Evolutionary conservation across 2,888 invertebrate genomes (phyloP), one percentile per base, ranked within the genome.

Genomic region (Macrophya alboannulata): DNA sequence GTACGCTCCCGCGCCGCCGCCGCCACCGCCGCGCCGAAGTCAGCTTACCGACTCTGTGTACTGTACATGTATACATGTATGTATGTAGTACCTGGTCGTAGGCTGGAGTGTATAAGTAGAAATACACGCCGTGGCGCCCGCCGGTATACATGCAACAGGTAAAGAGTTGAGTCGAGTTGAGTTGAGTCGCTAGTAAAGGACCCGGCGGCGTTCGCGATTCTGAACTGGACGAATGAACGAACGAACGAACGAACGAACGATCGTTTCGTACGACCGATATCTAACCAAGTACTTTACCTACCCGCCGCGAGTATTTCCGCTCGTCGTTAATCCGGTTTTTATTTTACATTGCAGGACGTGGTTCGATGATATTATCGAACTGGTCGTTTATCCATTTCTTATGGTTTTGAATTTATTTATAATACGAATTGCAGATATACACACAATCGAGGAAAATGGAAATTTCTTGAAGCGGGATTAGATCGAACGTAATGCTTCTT

Each of bases 81-180:
- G 25, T 55, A 77, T 25, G 10, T 45, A 51, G 25, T 51, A n/a
- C 76, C 12, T 51, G 25, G 12, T 31, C 31, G 48, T 51, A 6
- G 17, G 51, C 77, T 21, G 55, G 9, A 77, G 21, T 77, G 51
- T 77, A 37, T 37, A 17, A 31, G 62, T 77, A 40, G 81, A 81
- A 59, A 65, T 59, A 81, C 81, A 81, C 65, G 81, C 59, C 59
- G 62, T 81, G 59, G 81, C 81, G 81, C 62, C 81, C 81, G 62
- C 31, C 77, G 77, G 31, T 55, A 74, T 77, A 37, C n/a, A 45
- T 81, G 81, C 81, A 81, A 81, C 81, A 81, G 81, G 81, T 81
- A 62, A 81, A 81, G 81, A 81, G 62, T 55, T 43, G 65, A 59
- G 43, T 40, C 1, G 25, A 62, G 62, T 21, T 4, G 62, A 62